Conservation (phyloP, 2,113 vertebrate species). For the Ahaetulla prasina region DNA sequence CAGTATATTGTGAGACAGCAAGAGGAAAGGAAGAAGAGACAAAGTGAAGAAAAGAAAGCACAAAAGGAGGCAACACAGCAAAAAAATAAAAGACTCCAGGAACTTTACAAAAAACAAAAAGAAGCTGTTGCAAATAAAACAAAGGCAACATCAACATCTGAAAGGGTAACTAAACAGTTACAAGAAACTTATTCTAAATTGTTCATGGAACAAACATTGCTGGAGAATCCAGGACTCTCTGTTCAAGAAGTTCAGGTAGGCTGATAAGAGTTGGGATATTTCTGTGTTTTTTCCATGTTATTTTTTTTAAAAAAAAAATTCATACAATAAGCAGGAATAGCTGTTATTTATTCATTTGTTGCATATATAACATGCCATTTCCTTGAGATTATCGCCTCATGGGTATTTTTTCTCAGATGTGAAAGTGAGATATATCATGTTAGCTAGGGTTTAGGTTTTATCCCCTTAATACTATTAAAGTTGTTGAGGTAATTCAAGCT, state of each 20-base stretch:
- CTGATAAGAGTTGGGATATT: neutral
- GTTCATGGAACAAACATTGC: conserved; percentile 71
- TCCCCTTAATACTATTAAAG: neutral
- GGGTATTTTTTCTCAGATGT: neutral
- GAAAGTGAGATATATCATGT: neutral
- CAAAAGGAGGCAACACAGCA: conserved; percentile 82
- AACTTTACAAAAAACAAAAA: conserved; percentile 90
- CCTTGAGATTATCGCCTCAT: neutral
- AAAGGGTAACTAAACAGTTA: conserved; percentile 67
- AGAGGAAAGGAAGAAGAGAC: conserved; percentile 85
- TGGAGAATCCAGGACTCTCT: conserved; percentile 61
- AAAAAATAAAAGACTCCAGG: conserved; percentile 85
- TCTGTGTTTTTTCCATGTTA: neutral
- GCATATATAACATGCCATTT: neutral
- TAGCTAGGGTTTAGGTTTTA: neutral
- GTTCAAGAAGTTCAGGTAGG: conserved; percentile 66
- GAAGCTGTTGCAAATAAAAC: conserved; percentile 71
- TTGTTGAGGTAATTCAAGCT: neutral
- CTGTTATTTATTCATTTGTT: neutral
- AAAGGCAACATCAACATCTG: conserved; percentile 52
- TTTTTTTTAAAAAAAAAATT: neutral
- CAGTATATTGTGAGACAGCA: conserved; percentile 89
- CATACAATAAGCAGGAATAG: neutral
- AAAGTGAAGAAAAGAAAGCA: conserved; percentile 84
- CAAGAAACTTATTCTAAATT: conserved; percentile 86